Evolutionary conservation across 2,797 vertebrate species (phyloP), one percentile per base, ranked within the genome.

Genomic region (Eutrigla gurnardus): DNA sequence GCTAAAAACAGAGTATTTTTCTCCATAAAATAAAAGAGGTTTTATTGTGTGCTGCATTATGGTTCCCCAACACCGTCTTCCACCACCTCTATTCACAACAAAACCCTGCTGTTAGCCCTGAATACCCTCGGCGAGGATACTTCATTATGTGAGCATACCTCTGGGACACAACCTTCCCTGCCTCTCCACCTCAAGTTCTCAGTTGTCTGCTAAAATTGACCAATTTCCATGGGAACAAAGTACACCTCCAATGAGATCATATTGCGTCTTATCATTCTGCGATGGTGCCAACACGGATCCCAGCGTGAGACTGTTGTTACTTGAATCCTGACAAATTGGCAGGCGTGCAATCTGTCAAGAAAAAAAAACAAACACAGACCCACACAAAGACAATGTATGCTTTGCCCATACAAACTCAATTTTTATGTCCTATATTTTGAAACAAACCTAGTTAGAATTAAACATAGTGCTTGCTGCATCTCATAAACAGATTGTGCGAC

Each of bases 251-350:
- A 93, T 96, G 94, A 96, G 96, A 97, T 96, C 94, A 94, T 91
- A 94, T 94, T 95, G 91, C 92, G 93, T 94, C 92, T 93, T 95
- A 94, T 95, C 96, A 96, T 96, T 93, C 93, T 86, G 94, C 96
- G 97, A 96, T 95, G 95, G 96, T 95, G 97, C 94, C 96, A 97
- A 97, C 94, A 88, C 94, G 93, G 93, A 94, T 95, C 96, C 85
- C 96, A 96, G 96, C 96, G 94, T 93, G 96, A 95, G 90, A 88
- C 92, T 91, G 93, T 91, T 93, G 92, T 89, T 93, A 93, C 87
- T 91, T 75, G 90, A 89, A 92, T 96, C 94, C 94, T 93, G 94
- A 95, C 95, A 96, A 95, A 95, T 70, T 94, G 95, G 92, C 92
- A 94, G 89, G 88, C 91, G 87, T 90, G 94, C 90, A 91, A 80